Evolutionary conservation across 2,888 invertebrate genomes (phyloP).

Genomic region (Stramonita haemastoma): DNA sequence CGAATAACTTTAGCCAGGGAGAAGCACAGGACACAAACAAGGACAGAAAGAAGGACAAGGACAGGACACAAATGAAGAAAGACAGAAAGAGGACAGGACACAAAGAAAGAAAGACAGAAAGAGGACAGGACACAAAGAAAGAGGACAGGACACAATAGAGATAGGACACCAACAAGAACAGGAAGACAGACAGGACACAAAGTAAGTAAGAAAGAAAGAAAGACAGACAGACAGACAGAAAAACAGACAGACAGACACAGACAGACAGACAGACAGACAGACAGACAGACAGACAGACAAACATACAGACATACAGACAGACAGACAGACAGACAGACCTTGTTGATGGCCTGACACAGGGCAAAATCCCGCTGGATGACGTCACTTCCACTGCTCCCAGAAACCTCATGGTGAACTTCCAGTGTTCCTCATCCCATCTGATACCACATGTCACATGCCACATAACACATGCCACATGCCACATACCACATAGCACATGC

Average conservation of each 20-base stretch:
- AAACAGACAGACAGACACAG: not conserved
- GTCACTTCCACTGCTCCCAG: constrained; percentile 97
- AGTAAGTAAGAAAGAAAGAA: no score
- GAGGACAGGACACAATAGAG: not conserved
- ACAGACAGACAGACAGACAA: not conserved
- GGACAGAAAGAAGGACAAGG: no score
- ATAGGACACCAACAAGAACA: no score
- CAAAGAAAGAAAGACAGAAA: not conserved
- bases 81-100: not conserved
- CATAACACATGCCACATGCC: no score
- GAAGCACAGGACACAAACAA: no score
- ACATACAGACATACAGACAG: constrained; percentile 55
- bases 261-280: not conserved
- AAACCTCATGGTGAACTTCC: constrained; percentile 85
- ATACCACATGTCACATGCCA: not conserved
- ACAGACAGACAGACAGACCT: constrained; percentile 63
- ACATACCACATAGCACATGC: no score
- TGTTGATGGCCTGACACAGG: constrained; percentile 78
- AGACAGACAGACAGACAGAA: not conserved
- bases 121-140: not conserved
- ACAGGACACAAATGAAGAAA: not conserved
- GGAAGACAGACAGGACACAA: no score
- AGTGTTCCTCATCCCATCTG: constrained; percentile 62
- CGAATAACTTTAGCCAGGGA: no score
- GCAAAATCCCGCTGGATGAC: constrained; percentile 97